Base-by-base conservation (phyloP, 2,797 vertebrate genomes). In the Schizothorax lantsangensis region DNA sequence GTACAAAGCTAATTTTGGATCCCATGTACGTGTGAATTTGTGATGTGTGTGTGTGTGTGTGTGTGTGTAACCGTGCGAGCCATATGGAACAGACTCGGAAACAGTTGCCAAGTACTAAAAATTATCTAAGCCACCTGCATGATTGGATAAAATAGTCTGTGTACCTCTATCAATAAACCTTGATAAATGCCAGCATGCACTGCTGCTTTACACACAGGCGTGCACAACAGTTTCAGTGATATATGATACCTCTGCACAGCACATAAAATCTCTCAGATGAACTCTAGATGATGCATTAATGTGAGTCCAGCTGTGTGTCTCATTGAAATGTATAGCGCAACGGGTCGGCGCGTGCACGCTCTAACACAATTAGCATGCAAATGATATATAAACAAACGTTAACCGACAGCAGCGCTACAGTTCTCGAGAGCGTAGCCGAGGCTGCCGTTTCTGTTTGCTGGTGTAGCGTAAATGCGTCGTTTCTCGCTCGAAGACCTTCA, bases 321-420 rank as follows among this genome's bases (percentile, higher is more conserved):
- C 85, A 87, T 87, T 88, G 86, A 87, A 85, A 74, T 87, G 87
- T 86, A 89, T 54, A 47, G 83, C 85, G 64, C 79, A 87, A 79
- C 62, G 40, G 52, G 79, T 52, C 81, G 77, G 45, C 68, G 81
- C 89, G 33, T 74, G 90, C 81, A 81, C 83, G 38, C 80, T 59
- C 74, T 79, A 89, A 92, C 87, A 87, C 78, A 90, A 91, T 91
- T 89, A 91, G 88, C 87, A 92, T 91, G 85, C 90, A 91, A 91
- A 90, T 88, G 64, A 83, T 82, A 78, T 84, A 84, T 83, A 88
- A 88, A 91, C 84, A 89, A 84, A 80, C 52, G 79, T n/a, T 14
- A 85, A 43, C 74, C 11, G 74, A 87, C 86, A 72, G 75, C 47
- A 82, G 59, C 43, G 74, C 78, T 84, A 54, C 81, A 64, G 80